Conservation (phyloP, 2,888 invertebrate species). For the Papilio elwesi region DNA sequence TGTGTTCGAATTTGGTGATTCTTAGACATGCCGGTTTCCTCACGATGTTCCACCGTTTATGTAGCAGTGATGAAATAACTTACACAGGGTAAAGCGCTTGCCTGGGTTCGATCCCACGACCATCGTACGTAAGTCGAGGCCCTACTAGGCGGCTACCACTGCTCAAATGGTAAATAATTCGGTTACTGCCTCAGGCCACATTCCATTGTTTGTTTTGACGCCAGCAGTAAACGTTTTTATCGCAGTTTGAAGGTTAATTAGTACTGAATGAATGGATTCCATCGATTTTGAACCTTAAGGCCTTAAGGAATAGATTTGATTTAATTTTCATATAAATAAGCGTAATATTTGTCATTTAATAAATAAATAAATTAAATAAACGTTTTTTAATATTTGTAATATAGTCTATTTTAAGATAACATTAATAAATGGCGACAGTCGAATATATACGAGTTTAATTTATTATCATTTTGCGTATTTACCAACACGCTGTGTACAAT, state of each 20-base stretch:
- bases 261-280: conserved; percentile 5
- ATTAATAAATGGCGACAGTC: neutral
- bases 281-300: conserved; percentile 17
- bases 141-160: too few species aligned
- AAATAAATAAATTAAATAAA: too few species aligned
- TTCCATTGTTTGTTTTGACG: conserved; percentile 37
- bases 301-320: neutral
- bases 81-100: too few species aligned
- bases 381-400: too few species aligned
- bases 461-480: neutral
- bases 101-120: too few species aligned
- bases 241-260: conserved; percentile 37
- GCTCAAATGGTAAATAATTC: too few species aligned
- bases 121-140: too few species aligned
- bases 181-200: neutral
- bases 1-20: too few species aligned
- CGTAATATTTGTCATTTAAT: conserved; percentile 26
- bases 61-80: too few species aligned
- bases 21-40: too few species aligned
- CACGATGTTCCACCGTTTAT: too few species aligned
- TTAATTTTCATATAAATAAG: neutral
- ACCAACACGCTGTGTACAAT: conserved; percentile 17
- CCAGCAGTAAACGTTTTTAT: conserved; percentile 33
- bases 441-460: neutral
- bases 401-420: neutral